Percentiles rank a stretch among this genome's conserved stretches.
phyloP scores from a whole-genome alignment of 2,797 vertebrate genomes.

The Basileuterus tristriatus region DNA sequence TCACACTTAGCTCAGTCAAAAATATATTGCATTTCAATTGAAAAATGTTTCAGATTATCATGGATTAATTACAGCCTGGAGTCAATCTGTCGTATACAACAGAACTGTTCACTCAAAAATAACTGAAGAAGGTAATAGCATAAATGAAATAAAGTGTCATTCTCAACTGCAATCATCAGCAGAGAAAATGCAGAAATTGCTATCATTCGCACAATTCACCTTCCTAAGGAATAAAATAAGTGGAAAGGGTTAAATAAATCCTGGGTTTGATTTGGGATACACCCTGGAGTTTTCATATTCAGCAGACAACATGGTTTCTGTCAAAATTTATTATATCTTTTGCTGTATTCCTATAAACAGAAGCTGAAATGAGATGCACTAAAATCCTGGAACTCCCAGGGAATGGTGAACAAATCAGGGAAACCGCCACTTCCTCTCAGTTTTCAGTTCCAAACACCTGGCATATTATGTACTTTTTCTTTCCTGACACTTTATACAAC shows the following conservation, averaged over 20 bases:
- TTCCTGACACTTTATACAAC: neutral
- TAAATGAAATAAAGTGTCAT: neutral
- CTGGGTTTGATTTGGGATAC: neutral
- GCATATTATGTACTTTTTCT: neutral
- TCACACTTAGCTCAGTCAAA: neutral
- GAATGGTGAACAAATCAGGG: neutral
- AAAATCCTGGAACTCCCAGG: neutral
- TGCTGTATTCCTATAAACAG: neutral
- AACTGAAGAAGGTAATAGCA: neutral
- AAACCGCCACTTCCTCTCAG: neutral
- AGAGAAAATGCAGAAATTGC: neutral
- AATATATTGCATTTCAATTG: neutral
- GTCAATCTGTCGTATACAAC: neutral
- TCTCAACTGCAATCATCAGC: neutral
- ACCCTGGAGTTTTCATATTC: neutral
- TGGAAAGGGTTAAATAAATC: neutral
- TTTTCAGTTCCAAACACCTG: neutral
- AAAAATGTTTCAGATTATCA: neutral
- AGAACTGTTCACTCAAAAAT: constrained; percentile 8
- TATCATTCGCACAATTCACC: neutral
- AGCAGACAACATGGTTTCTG: neutral
- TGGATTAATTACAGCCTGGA: constrained; percentile 2
- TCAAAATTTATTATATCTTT: neutral
- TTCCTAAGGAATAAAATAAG: neutral
- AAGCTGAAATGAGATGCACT: neutral